Percentiles rank a stretch among this genome's conserved stretches.
Evolutionary conservation across 2,113 vertebrate genomes (phyloP).

Genomic region (Dipodomys spectabilis): DNA sequence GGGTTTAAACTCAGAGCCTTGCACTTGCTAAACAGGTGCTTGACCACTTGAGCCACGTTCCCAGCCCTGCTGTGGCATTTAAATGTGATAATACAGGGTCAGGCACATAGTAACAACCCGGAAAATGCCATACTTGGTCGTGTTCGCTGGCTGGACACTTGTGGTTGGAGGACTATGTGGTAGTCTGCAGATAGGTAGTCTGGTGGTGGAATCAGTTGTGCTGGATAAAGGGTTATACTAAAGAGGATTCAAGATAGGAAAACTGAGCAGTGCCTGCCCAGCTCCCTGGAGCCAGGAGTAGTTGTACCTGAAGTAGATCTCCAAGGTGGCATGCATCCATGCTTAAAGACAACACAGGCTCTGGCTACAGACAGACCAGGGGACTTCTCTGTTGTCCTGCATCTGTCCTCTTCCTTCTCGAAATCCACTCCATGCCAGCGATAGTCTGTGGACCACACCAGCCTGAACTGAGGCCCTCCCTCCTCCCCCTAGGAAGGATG

Average conservation of each 20-base stretch:
- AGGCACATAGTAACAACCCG: not conserved
- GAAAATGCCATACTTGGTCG: not conserved
- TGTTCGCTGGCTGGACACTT: not conserved
- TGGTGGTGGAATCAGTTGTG: not conserved
- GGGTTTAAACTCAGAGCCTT: too few relatives aligned
- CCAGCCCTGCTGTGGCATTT: not conserved
- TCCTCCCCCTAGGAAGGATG: not conserved
- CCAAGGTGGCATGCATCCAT: not conserved
- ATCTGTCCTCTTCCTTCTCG: conserved; percentile 66
- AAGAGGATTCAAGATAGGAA: not conserved
- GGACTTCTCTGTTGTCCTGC: conserved; percentile 26
- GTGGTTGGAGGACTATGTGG: not conserved
- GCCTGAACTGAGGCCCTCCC: fast-evolving
- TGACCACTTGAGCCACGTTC: too few relatives aligned
- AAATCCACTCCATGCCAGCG: conserved; percentile 49
- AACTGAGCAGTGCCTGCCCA: not conserved
- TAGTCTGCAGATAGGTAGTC: not conserved
- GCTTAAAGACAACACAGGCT: conserved; percentile 14
- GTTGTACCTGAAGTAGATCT: conserved; percentile 30
- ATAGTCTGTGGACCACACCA: not conserved
- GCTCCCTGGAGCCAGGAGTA: not conserved
- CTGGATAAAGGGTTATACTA: not conserved
- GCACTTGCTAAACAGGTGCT: too few relatives aligned
- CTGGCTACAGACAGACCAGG: not conserved
- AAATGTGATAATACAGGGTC: not conserved